Evolutionary conservation across 2,113 vertebrate genomes (phyloP), one percentile per base, ranked within the genome.

Genomic region (Gavialis gangeticus): DNA sequence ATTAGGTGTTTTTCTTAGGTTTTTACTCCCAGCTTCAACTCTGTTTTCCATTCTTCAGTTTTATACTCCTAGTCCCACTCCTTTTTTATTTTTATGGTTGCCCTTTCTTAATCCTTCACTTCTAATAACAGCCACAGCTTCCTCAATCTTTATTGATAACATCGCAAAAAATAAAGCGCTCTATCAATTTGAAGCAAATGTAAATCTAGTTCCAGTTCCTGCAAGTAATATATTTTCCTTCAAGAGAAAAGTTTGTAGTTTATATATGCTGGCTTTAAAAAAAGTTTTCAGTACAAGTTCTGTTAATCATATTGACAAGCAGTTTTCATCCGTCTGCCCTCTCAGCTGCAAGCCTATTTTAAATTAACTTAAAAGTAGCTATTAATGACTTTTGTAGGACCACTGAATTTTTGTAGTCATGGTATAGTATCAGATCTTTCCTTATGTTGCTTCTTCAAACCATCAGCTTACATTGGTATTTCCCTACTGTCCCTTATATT

Each of bases 61-160:
- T 55, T 82, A 34, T 56, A 79, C 57, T n/a, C 28, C 64, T 10
- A 24, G 0, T 64, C 34, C 82, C 57, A 34, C 11, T 76, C 79
- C 59, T 82, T 64, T n/a, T 79, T 84, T 75, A 6, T 73, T 71
- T 92, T 73, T 93, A 25, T 82, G 60, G 3, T 79, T 46, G 63
- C 15, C 0, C 64, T 12, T 37, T 80, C 19, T 80, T 3, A 1
- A 15, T 81, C 0, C 0, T 12, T 37, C 8, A 89, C n/a, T 79
- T 59, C 46, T 89, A 79, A 79, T 71, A 60, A 18, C 57, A 79
- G 21, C 60, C 75, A 11, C 1, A 55, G 15, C 79, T 79, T 79
- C 75, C 46, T 66, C 57, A 28, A 19, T 76, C 82, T 82, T 37
- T 86, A 0, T 78, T 78, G 25, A 30, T 63, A 82, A 17, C 37